Conservation (phyloP, 2,797 vertebrate genomes). For the Rallus crepitans region DNA sequence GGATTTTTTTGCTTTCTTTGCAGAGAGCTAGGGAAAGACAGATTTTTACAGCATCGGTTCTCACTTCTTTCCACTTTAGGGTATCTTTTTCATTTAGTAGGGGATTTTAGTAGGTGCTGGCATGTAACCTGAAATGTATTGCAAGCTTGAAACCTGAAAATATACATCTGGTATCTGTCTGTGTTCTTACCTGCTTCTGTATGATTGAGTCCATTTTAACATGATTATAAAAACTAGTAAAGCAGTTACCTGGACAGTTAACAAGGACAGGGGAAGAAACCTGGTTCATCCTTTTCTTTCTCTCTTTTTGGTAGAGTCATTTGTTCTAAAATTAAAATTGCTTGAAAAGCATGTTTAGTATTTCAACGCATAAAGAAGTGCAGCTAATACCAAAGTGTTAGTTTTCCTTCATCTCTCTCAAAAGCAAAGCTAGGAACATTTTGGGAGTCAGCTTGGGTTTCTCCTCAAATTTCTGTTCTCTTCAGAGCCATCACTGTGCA, state of each 20-base stretch:
- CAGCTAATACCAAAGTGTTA: not conserved
- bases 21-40: not conserved
- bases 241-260: not conserved
- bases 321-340: not conserved
- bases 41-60: not conserved
- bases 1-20: not conserved
- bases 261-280: not conserved
- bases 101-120: not conserved
- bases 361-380: not conserved
- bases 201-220: not conserved
- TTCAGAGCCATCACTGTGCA: not conserved
- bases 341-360: not conserved
- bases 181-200: not conserved
- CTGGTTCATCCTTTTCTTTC: not conserved
- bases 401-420: not conserved
- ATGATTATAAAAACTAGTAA: not conserved
- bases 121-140: not conserved
- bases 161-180: not conserved
- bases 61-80: not conserved
- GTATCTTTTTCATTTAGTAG: not conserved
- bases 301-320: not conserved
- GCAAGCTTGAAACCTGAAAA: not conserved
- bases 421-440: not conserved
- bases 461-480: not conserved
- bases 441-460: not conserved